phyloP scores from a whole-genome alignment of 2,797 vertebrate genomes.

The Hemitrygon akajei region DNA sequence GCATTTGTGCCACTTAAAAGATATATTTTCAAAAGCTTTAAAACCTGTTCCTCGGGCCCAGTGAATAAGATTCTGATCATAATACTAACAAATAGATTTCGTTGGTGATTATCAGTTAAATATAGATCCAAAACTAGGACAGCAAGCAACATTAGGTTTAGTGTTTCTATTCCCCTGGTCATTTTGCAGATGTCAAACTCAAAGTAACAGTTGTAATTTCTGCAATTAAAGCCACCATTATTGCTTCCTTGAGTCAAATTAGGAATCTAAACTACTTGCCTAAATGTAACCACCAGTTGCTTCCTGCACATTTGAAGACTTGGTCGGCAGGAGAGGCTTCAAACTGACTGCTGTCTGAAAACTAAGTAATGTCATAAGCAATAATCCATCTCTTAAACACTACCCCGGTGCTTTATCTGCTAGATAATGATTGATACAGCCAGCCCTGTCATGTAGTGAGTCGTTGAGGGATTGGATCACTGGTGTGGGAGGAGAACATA shows the following conservation, averaged over 20 bases:
- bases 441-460: constrained; percentile 41
- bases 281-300: constrained; percentile 57
- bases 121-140: constrained; percentile 42
- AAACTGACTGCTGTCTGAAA: constrained; percentile 20
- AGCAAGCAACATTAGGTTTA: constrained; percentile 58
- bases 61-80: constrained; percentile 1
- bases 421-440: constrained; percentile 44
- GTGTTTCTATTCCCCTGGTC: constrained; percentile 59
- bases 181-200: constrained; percentile 64
- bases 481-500: constrained; percentile 46
- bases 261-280: constrained; percentile 56
- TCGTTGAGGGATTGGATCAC: constrained; percentile 37
- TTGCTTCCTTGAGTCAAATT: constrained; percentile 68
- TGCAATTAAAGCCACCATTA: constrained; percentile 67
- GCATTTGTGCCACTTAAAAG: neutral
- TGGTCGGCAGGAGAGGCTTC: constrained; percentile 38
- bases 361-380: constrained; percentile 22
- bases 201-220: constrained; percentile 65
- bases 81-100: constrained; percentile 45
- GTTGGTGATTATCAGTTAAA: constrained; percentile 52
- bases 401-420: constrained; percentile 36
- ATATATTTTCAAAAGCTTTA: neutral
- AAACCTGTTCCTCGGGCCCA: neutral
- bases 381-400: constrained; percentile 37
- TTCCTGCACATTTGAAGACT: constrained; percentile 41